Evolutionary conservation across 1,140 invertebrate species (phyloP), one percentile per base, ranked within the genome.

Genomic region (Orussus abietinus): DNA sequence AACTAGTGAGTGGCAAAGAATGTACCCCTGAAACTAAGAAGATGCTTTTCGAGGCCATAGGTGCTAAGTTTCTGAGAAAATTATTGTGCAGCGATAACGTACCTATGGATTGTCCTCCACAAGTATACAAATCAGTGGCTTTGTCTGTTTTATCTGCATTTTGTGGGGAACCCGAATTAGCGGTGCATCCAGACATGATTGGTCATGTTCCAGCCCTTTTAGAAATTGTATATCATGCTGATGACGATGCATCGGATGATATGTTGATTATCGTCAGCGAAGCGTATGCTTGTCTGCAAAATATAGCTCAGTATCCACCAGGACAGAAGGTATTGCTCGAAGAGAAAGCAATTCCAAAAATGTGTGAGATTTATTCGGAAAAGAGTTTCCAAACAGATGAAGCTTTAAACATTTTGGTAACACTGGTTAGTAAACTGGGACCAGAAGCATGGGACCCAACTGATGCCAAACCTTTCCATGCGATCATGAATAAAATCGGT

Each of bases 121-220:
- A 85, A 30, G 84, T 94, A 15, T 94, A 92, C 66, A 92, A 92
- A 73, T 92, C 90, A 3, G 83, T 95, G 11, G 90, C 89, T 0
- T 66, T 94, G 5, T 90, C 88, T 2, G 81, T 94, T 30, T 70
- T 94, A 6, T 87, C 88, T 0, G 81, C 81, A 25, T 91, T 95
- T 69, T 91, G 88, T 53, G 75, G 75, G 30, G 88, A 90, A 53
- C 75, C 84, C 44, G 85, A 86, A 59, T 59, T 92, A 18, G 85
- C 87, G 5, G 82, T 81, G 6, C 86, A 89, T 62, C 80, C 84
- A 13, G 86, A 90, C 52, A 88, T 92, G 79, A 72, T 91, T 3
- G 79, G 78, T 5, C 86, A 86, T 51, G 81, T 91, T 50, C 86
- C 86, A 30, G 83, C 85, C 0, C 80, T 93, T 47, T 65, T 92